Percentiles rank a stretch among this genome's conserved stretches.
phyloP scores from a whole-genome alignment of 2,888 invertebrate species.

The Patella pellucida region DNA sequence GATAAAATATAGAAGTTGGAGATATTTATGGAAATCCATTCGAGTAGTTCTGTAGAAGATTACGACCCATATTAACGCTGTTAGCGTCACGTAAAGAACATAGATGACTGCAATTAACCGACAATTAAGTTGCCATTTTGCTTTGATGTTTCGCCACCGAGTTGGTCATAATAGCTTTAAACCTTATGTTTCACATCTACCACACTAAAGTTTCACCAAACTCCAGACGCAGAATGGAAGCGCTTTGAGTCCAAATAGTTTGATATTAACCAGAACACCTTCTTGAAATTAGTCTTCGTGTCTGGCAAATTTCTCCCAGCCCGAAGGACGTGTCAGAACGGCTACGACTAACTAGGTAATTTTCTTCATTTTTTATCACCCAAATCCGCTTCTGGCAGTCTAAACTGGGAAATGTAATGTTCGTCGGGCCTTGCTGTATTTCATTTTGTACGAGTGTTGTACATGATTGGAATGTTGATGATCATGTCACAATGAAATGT shows the following conservation, averaged over 20 bases:
- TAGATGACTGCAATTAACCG: constrained; percentile 9
- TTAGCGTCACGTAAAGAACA: constrained; percentile 12
- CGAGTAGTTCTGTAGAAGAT: too few relatives aligned
- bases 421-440: background rate
- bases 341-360: background rate
- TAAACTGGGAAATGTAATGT: background rate
- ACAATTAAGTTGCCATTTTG: constrained; percentile 4
- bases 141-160: background rate
- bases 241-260: constrained; percentile 1
- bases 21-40: too few relatives aligned
- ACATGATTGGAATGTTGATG: constrained; percentile 4
- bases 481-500: constrained; percentile 10
- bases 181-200: constrained; percentile 8
- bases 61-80: constrained; percentile 5
- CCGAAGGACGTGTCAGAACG: constrained; percentile 9
- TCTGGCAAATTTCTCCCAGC: constrained; percentile 7
- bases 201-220: background rate
- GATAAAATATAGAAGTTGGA: too few relatives aligned
- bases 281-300: too few relatives aligned
- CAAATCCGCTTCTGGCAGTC: constrained; percentile 1
- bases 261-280: constrained; percentile 9
- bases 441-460: background rate
- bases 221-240: background rate
- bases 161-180: background rate
- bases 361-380: constrained; percentile 11